Evolutionary conservation across 2,113 vertebrate genomes (phyloP), one percentile per base, ranked within the genome.

Genomic region (Thunnus maccoyii): DNA sequence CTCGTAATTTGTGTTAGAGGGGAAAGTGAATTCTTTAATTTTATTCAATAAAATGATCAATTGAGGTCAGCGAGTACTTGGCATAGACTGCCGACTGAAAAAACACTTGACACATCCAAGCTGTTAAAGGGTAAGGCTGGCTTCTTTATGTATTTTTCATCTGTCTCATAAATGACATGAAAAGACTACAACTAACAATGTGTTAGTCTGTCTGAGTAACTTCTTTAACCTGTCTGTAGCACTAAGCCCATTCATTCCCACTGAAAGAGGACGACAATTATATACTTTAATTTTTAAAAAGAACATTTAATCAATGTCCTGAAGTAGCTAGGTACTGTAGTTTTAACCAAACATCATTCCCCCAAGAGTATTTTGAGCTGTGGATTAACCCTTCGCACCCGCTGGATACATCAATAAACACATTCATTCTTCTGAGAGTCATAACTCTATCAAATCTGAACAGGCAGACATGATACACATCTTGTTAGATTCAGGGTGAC

Each of bases 11-110:
- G 25, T 78, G 61, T 76, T 52, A 54, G 13, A 79, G 2, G 46
- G 22, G 32, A 44, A 57, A 71, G 48, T 70, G 18, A 78, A 72
- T 75, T 72, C 52, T 32, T 74, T 48, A 60, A 47, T 80, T 88
- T 61, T 62, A 27, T 72, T 61, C 61, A 44, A 79, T 70, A 52
- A 80, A 71, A 11, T 14, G 67, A 80, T 66, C 65, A 9, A 74
- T 86, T 50, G 56, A 74, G 69, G 62, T 84, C 46, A 67, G 72
- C 15, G 15, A 63, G 55, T 32, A 62, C 52, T 82, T 74, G 70
- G 48, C 70, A 70, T 17, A 20, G 69, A 79, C 10, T 73, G 14
- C 57, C 17, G 17, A 6, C 9, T 18, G 52, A 56, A 32, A 76
- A 74, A 52, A 32, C 46, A 75, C 27, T 71, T 67, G 16, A 27